Evolutionary conservation across 2,113 vertebrate species (phyloP), one percentile per base, ranked within the genome.

Genomic region (Copsychus sechellarum): DNA sequence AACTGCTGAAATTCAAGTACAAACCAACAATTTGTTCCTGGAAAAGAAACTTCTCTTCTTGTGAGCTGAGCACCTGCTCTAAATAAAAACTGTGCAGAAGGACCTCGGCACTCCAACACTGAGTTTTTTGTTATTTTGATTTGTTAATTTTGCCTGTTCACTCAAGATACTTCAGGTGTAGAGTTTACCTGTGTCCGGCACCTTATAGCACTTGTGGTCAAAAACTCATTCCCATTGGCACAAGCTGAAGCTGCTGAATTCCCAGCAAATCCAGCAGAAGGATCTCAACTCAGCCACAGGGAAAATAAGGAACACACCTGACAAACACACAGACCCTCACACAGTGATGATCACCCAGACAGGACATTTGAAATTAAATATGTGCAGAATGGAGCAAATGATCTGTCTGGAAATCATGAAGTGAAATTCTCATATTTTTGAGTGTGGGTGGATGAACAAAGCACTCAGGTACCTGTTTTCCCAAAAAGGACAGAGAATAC

Each of bases 271-370:
- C 48, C 58, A 83, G 21, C 16, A 67, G 20, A 7, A 67, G 18
- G 9, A 85, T 51, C 31, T 71, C 66, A 86, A 34, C 61, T 54
- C 21, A 54, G 53, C 7, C 91, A 50, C 28, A 28, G 26, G 58
- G 51, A 48, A 45, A 82, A n/a, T 9, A 54, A 80, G 10, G 40
- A 71, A 65, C 21, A 22, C 13, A 48, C 3, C 24, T 43, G 45
- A 51, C 42, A 56, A 67, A 57, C 29, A 57, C 7, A 12, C 34
- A 83, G 23, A 24, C 7, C 60, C 60, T 50, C 56, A 22, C 4
- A 57, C 11, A 23, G 25, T 0, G 8, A 12, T 14, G 8, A 10
- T 16, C 42, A 28, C 5, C 0, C 2, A 53, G 15, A 36, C 7
- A 81, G 25, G 43, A 85, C 33, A 42, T 7, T 16, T 31, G n/a